These are phyloP conservation scores for Epistrophella euchroma DNA, from an alignment of 2,888 invertebrate genomes.

Conservation along the genomic window DNA sequence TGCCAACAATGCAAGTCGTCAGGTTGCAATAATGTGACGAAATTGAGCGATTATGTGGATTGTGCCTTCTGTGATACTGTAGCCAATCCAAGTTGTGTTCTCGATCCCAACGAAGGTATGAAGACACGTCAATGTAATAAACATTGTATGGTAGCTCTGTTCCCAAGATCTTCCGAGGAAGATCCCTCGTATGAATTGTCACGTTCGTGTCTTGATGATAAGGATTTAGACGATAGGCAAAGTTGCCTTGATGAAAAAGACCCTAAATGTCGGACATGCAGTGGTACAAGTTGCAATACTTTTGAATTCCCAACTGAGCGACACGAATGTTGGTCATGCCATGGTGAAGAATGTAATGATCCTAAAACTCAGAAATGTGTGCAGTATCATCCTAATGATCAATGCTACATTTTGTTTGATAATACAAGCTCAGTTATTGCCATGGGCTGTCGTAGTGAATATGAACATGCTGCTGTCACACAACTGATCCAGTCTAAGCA, in stretches of 20 bases:
- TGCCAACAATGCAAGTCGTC: conserved; percentile 81
- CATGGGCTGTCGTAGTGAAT: conserved; percentile 82
- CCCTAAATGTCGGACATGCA: conserved; percentile 78
- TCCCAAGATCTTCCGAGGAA: conserved; percentile 78
- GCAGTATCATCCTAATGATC: conserved; percentile 78
- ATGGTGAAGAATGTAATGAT: conserved; percentile 77
- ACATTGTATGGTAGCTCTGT: conserved; percentile 80
- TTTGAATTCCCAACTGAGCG: conserved; percentile 76
- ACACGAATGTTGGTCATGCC: conserved; percentile 79
- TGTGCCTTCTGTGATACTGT: conserved; percentile 80
- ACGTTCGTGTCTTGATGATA: conserved; percentile 81
- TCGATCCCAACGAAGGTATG: conserved; percentile 40
- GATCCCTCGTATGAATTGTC: conserved; percentile 79
- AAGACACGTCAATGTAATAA: conserved; percentile 79
- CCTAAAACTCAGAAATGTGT: conserved; percentile 73
- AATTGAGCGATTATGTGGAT: conserved; percentile 77
- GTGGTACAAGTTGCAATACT: conserved; percentile 78
- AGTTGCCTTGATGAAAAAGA: conserved; percentile 77
- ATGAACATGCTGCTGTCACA: conserved; percentile 76
- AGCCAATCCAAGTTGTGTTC: conserved; percentile 52
- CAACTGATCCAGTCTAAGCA: conserved; percentile 78
- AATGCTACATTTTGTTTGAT: conserved; percentile 79
- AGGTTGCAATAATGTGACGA: conserved; percentile 79
- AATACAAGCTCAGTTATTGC: conserved; percentile 68
- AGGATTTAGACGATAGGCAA: conserved; percentile 78